Evolutionary conservation across 2,797 vertebrate species (phyloP).

Genomic region (Anisognathus igniventris): DNA sequence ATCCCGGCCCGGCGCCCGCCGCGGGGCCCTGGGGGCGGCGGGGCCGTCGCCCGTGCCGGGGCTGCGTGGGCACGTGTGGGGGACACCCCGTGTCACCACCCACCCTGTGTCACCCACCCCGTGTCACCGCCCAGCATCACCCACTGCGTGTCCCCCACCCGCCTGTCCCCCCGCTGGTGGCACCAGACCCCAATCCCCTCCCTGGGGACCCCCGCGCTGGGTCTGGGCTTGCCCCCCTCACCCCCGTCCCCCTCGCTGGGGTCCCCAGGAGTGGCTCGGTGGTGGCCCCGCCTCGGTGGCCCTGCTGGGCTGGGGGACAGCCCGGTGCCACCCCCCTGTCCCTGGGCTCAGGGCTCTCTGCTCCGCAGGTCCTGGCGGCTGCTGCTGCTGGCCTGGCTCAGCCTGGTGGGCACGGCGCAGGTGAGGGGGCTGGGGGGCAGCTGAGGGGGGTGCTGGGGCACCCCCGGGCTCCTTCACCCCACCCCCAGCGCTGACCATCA

Average conservation of each 20-base stretch:
- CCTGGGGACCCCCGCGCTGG: neutral
- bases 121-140: no score
- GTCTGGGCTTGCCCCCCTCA: neutral
- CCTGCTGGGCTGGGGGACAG: neutral
- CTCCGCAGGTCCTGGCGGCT: neutral
- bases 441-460: neutral
- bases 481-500: fast-evolving
- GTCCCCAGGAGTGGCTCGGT: fast-evolving
- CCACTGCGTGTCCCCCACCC: neutral
- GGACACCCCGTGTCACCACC: neutral
- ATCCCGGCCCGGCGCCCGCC: neutral
- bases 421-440: neutral
- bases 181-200: neutral
- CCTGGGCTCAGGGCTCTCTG: neutral
- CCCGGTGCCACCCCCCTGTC: neutral
- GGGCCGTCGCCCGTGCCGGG: neutral
- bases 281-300: fast-evolving
- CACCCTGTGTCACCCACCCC: no score
- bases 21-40: neutral
- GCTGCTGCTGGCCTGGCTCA: constrained; percentile 50
- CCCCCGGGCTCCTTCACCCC: neutral
- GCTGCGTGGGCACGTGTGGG: neutral
- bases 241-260: neutral
- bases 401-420: constrained; percentile 3
- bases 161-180: neutral